Evolutionary conservation across 1,140 invertebrate genomes (phyloP), one percentile per base, ranked within the genome.

Genomic region (Zaprionus capensis): DNA sequence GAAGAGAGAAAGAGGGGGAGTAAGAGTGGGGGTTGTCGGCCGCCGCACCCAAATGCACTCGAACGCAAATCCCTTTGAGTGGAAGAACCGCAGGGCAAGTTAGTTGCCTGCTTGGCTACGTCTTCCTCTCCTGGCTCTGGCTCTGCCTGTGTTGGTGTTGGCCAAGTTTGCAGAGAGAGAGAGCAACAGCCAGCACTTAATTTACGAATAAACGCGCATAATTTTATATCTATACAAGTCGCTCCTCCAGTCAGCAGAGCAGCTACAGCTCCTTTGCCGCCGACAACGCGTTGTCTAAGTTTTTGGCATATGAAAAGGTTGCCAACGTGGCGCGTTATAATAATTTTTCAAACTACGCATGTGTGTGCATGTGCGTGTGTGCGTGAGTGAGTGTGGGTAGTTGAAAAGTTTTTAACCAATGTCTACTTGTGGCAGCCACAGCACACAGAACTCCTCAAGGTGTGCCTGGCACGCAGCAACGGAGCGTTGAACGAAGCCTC

Each of bases 191-290:
- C 84, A 88, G 84, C 84, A 88, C 84, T 88, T 88, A 88, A 88
- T 88, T 88, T 88, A 88, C 84, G 84, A 88, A 88, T 88, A 88
- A 88, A 90, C 84, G 84, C 85, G 84, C 84, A 88, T 88, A 88
- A 88, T 88, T 88, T 87, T 88, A 84, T 88, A 88, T 88, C 78
- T 84, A 90, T 76, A 90, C 62, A 83, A 73, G 58, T 17, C 20
- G 46, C 46, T 22, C 9, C 34, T 3, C 20, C 53, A 24, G 34
- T 41, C 53, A 12, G 11, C 51, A 20, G 20, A 1, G 26, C 28
- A 56, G 17, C 36, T 44, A 5, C 38, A 41, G n/a, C 17, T 41
- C 49, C 38, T 22, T 22, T 38, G 46, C 22, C 59, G 36, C 22
- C 59, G 36, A 31, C 44, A 49, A 9, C 7, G 20, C 41, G 63